phyloP scores from a whole-genome alignment of 2,113 vertebrate genomes.

The Pseudorasbora parva region DNA sequence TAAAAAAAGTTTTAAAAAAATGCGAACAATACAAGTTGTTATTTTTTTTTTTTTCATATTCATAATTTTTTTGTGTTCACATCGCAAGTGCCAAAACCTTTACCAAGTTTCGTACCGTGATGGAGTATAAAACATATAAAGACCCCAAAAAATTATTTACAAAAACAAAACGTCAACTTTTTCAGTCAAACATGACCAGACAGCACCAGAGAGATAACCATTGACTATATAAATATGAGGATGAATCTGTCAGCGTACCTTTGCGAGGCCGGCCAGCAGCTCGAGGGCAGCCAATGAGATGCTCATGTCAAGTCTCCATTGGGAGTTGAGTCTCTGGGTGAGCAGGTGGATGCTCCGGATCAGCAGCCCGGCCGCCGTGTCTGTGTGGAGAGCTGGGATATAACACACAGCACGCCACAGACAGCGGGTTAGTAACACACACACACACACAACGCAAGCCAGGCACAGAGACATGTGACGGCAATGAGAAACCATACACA shows the following conservation, averaged over 20 bases:
- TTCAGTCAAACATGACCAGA: too few species aligned
- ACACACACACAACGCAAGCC: conserved; percentile 40
- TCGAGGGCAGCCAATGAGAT: conserved; percentile 91
- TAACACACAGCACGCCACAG: conserved; percentile 84
- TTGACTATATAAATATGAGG: not conserved
- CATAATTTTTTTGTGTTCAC: too few species aligned
- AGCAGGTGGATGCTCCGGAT: conserved; percentile 91
- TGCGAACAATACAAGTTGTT: too few species aligned
- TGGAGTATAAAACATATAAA: too few species aligned
- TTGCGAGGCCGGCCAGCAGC: conserved; percentile 90
- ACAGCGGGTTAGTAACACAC: conserved; percentile 59
- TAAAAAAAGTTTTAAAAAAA: too few species aligned
- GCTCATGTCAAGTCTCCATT: conserved; percentile 92
- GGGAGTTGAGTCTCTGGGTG: conserved; percentile 87
- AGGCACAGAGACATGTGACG: conserved; percentile 46
- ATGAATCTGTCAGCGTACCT: conserved; percentile 72
- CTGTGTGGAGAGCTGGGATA: conserved; percentile 94
- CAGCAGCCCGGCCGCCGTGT: conserved; percentile 88
- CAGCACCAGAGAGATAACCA: too few species aligned
- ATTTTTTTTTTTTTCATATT: too few species aligned
- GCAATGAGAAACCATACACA: conserved; percentile 20
- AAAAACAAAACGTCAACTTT: too few species aligned
- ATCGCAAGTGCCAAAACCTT: too few species aligned
- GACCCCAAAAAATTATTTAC: too few species aligned
- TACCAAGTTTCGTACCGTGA: too few species aligned